Evolutionary conservation across 2,797 vertebrate genomes (phyloP).

Genomic region (Hozukius guyotensis): DNA sequence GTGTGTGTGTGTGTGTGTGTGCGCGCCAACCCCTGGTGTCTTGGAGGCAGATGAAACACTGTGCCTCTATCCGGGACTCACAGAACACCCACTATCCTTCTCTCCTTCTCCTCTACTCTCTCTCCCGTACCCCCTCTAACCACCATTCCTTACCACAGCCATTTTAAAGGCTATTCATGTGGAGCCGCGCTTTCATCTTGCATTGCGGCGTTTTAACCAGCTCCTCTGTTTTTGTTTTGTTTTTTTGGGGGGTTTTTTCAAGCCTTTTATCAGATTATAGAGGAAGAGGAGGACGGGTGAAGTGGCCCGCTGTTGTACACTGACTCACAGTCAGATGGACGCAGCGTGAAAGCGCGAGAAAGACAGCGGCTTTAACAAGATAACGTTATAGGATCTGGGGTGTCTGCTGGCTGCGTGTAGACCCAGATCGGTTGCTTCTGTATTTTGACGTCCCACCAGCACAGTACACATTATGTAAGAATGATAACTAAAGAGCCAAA

Average conservation of each 20-base stretch:
- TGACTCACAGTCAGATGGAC: slow-evolving; percentile 43
- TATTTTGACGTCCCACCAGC: background rate
- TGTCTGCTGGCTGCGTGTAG: slow-evolving; percentile 5
- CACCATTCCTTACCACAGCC: slow-evolving; percentile 58
- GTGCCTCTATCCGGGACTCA: slow-evolving; percentile 77
- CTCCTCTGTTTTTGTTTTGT: slow-evolving; percentile 38
- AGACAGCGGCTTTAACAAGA: slow-evolving; percentile 16
- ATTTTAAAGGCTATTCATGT: slow-evolving; percentile 69
- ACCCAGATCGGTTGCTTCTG: background rate
- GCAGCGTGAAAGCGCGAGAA: slow-evolving; percentile 33
- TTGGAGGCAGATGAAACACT: slow-evolving; percentile 84
- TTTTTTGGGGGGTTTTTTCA: background rate
- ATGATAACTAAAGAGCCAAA: background rate
- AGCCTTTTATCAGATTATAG: slow-evolving; percentile 61
- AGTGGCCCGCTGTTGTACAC: slow-evolving; percentile 41
- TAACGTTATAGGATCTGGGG: background rate
- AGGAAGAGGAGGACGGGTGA: slow-evolving; percentile 37
- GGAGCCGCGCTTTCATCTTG: slow-evolving; percentile 64
- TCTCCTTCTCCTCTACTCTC: slow-evolving; percentile 42
- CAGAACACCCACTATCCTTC: slow-evolving; percentile 79
- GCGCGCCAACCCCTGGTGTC: slow-evolving; percentile 71
- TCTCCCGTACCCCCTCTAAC: slow-evolving; percentile 19
- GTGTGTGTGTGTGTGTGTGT: slow-evolving; percentile 5
- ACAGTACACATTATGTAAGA: background rate
- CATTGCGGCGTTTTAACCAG: slow-evolving; percentile 54